Evolutionary conservation across 2,113 vertebrate species (phyloP).

Genomic region (Zapus hudsonius): DNA sequence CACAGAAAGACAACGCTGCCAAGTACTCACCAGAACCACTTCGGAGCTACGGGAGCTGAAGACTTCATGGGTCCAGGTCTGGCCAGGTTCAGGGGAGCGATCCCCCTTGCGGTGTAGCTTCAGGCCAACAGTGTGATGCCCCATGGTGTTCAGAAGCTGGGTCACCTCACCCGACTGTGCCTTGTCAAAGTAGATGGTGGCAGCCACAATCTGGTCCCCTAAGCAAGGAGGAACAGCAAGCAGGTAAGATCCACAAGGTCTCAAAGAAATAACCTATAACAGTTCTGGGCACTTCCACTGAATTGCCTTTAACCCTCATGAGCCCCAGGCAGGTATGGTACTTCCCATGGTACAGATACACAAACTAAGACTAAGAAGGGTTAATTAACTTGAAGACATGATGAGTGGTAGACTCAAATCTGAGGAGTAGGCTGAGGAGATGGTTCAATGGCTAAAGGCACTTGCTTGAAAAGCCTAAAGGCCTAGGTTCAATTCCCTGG

Average conservation of each 20-base stretch:
- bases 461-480: too few species aligned
- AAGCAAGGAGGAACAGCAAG: not conserved
- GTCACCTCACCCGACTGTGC: slow-evolving; percentile 93
- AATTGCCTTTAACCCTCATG: not conserved
- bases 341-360: not conserved
- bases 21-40: slow-evolving; percentile 90
- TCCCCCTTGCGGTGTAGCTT: slow-evolving; percentile 94
- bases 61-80: slow-evolving; percentile 72
- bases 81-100: slow-evolving; percentile 87
- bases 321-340: not conserved
- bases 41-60: slow-evolving; percentile 88
- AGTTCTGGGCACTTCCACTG: rapidly evolving
- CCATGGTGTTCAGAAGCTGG: slow-evolving; percentile 92
- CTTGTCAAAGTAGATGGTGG: slow-evolving; percentile 97
- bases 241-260: not conserved
- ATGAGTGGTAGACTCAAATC: not conserved
- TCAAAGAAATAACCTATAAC: not conserved
- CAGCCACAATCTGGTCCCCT: slow-evolving; percentile 97
- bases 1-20: rapidly evolving
- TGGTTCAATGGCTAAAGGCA: too few species aligned
- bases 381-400: not conserved
- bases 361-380: not conserved
- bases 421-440: not conserved
- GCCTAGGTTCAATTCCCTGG: too few species aligned
- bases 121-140: slow-evolving; percentile 93